Percentiles rank a stretch among this genome's conserved stretches.
Conservation (phyloP, 2,888 invertebrate species). For the Nomada fabriciana region DNA sequence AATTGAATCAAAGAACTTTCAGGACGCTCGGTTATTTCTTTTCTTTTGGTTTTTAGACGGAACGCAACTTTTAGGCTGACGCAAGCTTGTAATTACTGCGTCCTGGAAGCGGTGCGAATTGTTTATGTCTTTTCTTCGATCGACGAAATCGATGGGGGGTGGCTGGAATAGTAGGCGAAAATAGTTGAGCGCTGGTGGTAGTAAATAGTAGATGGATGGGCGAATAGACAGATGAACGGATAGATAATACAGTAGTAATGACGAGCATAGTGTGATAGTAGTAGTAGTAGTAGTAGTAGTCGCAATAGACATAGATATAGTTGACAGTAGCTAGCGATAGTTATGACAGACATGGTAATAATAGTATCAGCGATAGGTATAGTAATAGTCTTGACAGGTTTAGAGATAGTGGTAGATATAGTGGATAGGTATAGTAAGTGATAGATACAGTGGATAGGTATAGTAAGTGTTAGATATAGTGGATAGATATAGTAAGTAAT, state of each 20-base stretch:
- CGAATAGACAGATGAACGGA: not conserved
- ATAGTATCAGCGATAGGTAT: conserved; percentile 45
- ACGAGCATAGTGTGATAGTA: not conserved
- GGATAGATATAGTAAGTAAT: not conserved
- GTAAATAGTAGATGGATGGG: not conserved
- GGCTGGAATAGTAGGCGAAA: conserved; percentile 32
- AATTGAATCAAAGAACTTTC: not conserved
- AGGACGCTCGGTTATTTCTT: not conserved
- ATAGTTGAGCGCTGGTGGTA: conserved; percentile 52
- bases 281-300: not conserved
- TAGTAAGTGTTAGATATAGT: not conserved
- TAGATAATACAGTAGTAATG: not conserved
- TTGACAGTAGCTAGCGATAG: not conserved
- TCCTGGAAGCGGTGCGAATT: too few species aligned
- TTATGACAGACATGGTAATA: conserved; percentile 8
- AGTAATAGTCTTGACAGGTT: conserved; percentile 17
- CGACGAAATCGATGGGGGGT: conserved; percentile 22
- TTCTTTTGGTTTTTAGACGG: too few species aligned
- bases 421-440: not conserved
- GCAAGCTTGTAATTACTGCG: too few species aligned
- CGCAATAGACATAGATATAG: not conserved
- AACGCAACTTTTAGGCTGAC: too few species aligned
- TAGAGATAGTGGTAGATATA: not conserved
- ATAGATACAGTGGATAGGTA: not conserved
- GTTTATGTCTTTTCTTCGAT: not conserved